A percentile compares a stretch with the other conserved stretches of the same genome.
These are phyloP conservation scores for Matsumyia berberina DNA, from an alignment of 2,888 invertebrate species.

Conservation along the genomic window DNA sequence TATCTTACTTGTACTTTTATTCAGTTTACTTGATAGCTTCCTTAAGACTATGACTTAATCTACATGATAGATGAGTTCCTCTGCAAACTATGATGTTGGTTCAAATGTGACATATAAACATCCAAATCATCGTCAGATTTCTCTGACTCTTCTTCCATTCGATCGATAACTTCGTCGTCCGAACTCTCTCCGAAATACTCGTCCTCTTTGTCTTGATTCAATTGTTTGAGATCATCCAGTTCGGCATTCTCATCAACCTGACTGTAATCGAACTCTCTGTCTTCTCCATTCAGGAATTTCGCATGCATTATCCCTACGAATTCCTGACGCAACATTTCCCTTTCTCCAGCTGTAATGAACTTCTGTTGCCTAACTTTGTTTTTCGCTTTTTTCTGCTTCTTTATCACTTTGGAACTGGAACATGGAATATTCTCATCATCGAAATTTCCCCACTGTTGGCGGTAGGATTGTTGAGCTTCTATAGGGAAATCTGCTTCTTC, in stretches of 20 bases:
- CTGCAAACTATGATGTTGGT: constrained; percentile 81
- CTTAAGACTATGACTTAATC: neutral
- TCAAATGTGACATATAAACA: constrained; percentile 88
- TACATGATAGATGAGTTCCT: constrained; percentile 25
- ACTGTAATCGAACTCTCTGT: constrained; percentile 92
- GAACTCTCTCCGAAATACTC: constrained; percentile 95
- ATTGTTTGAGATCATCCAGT: constrained; percentile 90
- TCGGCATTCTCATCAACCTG: constrained; percentile 92
- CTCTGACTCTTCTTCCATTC: constrained; percentile 48
- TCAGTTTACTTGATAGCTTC: neutral
- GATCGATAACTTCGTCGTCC: constrained; percentile 85
- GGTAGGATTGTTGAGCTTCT: constrained; percentile 80
- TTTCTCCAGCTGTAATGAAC: constrained; percentile 86
- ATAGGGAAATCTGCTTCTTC: constrained; percentile 80
- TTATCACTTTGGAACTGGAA: constrained; percentile 74
- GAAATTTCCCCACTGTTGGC: constrained; percentile 86
- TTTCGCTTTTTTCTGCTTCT: constrained; percentile 53
- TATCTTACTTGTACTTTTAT: neutral
- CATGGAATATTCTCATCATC: constrained; percentile 83
- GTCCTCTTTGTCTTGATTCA: constrained; percentile 93
- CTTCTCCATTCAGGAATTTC: constrained; percentile 92
- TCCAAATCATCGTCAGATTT: constrained; percentile 88
- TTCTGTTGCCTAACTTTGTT: constrained; percentile 75
- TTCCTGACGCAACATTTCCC: constrained; percentile 89
- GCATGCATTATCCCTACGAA: constrained; percentile 94